phyloP scores from a whole-genome alignment of 2,113 vertebrate genomes.

The Pseudopodoces humilis region DNA sequence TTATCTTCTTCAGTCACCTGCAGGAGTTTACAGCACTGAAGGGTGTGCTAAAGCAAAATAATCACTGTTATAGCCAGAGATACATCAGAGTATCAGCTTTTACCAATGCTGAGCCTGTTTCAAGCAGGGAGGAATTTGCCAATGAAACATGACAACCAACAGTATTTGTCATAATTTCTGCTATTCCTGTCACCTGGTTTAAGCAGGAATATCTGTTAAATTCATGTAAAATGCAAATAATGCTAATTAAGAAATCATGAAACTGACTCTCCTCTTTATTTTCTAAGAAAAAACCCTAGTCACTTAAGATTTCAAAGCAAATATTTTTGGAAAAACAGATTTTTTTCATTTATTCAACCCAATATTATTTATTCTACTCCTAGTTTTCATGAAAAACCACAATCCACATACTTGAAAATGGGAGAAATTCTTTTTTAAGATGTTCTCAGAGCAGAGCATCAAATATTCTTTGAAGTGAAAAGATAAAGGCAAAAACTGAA shows the following conservation, averaged over 20 bases:
- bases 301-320: background rate
- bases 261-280: background rate
- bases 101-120: background rate
- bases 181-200: background rate
- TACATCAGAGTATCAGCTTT: background rate
- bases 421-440: background rate
- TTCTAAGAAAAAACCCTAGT: background rate
- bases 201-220: background rate
- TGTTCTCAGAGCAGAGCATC: background rate
- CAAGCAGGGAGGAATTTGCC: background rate
- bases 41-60: background rate
- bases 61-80: background rate
- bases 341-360: background rate
- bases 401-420: background rate
- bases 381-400: background rate
- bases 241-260: background rate
- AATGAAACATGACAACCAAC: background rate
- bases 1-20: background rate
- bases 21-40: background rate
- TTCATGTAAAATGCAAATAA: background rate
- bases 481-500: background rate
- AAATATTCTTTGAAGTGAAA: conserved; percentile 15
- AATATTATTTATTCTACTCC: background rate
- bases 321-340: background rate
- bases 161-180: background rate